Conservation (phyloP, 1,140 invertebrate genomes). For the Tetranychus cinnabarinus region DNA sequence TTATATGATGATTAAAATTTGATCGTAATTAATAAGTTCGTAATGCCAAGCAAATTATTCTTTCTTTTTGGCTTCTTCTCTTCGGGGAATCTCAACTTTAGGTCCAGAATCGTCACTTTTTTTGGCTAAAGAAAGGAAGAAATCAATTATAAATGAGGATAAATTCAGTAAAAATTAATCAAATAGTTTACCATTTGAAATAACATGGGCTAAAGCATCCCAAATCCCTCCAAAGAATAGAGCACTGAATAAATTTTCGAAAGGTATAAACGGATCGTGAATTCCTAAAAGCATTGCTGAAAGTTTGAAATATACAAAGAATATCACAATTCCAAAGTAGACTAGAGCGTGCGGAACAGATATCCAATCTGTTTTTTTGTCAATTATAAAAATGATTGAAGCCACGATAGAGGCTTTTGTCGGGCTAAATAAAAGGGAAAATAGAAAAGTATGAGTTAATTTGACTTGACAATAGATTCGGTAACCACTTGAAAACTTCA, state of each 20-base stretch:
- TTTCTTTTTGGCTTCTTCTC: neutral
- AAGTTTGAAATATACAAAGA: constrained; percentile 97
- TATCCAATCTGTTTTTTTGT: constrained; percentile 87
- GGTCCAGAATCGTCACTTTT: neutral
- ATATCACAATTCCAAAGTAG: constrained; percentile 95
- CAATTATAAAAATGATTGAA: constrained; percentile 81
- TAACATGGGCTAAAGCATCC: constrained; percentile 38
- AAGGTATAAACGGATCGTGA: constrained; percentile 91
- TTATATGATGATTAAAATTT: too few relatives aligned
- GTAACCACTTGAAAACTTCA: too few relatives aligned
- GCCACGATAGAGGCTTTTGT: constrained; percentile 89
- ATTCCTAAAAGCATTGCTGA: constrained; percentile 87
- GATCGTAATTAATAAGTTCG: neutral
- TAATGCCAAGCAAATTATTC: neutral
- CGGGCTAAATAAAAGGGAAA: constrained; percentile 36
- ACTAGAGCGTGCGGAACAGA: constrained; percentile 85
- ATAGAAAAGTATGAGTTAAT: constrained; percentile 1
- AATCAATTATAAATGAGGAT: neutral
- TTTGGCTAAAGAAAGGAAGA: neutral
- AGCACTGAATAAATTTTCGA: constrained; percentile 92
- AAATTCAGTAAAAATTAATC: neutral
- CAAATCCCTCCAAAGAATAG: constrained; percentile 93
- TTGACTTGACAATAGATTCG: neutral
- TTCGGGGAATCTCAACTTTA: neutral
- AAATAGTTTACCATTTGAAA: constrained; percentile 15